Base-by-base conservation (phyloP, 53 echinoderm and acorn worm species). In the Henricia sp. region DNA sequence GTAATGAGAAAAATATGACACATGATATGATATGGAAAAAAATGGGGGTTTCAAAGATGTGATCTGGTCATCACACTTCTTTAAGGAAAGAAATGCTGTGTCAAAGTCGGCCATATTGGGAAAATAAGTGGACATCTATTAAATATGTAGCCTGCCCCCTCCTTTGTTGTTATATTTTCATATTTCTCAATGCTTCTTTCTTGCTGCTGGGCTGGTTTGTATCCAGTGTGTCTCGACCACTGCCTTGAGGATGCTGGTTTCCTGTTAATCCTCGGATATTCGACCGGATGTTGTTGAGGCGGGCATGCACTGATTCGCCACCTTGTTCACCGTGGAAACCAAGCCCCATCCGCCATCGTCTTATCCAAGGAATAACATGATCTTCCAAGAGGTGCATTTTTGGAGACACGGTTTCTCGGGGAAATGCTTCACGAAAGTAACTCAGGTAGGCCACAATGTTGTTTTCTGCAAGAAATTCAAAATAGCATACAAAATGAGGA, bases 311-410 rank as follows among this genome's bases (percentile, higher is more conserved):
- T 3, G 83, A 82, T 37, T 83, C 83, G 2, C 72, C 83, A 6
- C 88, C 88, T 13, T 83, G 88, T 24, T 83, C 83, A 3, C 83
- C 83, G 39, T 64, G 67, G 30, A 88, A 83, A 0, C 74, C 71
- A 0, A 88, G 54, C 3, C 88, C 88, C 12, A 83, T 83, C 17
- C 37, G 14, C 83, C 74, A 88, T 83, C 44, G 43, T 23, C 21
- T 44, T 1, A 88, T 60, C 59, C 59, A 83, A 13, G 72, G 83
- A 3, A 83, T 34, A 9, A 57, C 60, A 46, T 88, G 88, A n/a
- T 53, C 40, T 72, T 88, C 88, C 8, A 73, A 20, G 9, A 88
- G 11, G 52, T 83, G 88, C 73, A 88, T 83, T 27, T 88, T 88
- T 4, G 86, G 86, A 5, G 76, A 17, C 1, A 86, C 50, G 14